A percentile compares a stretch with the other conserved stretches of the same genome.
These are phyloP conservation scores for Eristalis intricaria DNA, from an alignment of 2,888 invertebrate species.

Conservation along the genomic window DNA sequence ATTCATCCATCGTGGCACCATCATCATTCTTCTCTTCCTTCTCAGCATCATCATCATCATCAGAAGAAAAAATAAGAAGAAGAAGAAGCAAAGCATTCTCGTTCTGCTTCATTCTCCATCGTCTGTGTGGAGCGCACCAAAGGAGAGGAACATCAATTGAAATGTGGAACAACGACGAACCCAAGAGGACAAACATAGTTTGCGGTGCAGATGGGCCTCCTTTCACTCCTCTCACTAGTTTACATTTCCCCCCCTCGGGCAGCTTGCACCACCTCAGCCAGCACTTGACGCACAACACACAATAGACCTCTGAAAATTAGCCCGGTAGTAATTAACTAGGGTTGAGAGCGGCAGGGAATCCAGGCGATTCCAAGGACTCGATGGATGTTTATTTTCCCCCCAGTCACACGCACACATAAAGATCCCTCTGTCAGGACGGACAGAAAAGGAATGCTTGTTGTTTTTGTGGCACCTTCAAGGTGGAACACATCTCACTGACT, in stretches of 20 bases:
- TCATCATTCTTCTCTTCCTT: too few species aligned
- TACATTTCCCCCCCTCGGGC: not conserved
- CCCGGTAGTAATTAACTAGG: conserved; percentile 33
- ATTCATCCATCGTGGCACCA: not conserved
- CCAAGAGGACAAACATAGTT: conserved; percentile 47
- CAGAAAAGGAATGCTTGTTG: not conserved
- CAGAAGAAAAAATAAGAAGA: too few species aligned
- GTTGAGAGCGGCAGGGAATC: conserved; percentile 1
- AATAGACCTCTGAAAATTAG: conserved; percentile 23
- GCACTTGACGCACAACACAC: not conserved
- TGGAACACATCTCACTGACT: not conserved
- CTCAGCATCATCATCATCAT: not conserved
- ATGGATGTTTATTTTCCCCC: conserved; percentile 6
- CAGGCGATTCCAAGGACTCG: conserved; percentile 10
- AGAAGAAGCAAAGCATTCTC: too few species aligned
- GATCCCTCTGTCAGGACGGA: too few species aligned
- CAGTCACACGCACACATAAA: not conserved
- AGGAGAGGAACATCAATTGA: not conserved
- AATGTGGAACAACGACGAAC: not conserved
- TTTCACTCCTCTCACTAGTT: not conserved
- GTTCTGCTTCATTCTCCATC: too few species aligned
- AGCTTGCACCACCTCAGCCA: not conserved
- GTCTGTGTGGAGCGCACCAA: too few species aligned
- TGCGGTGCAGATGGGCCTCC: conserved; percentile 13
- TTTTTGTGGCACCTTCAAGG: conserved; percentile 9